Evolutionary conservation across 1,140 invertebrate species (phyloP).

Genomic region (Trichonephila clavata): DNA sequence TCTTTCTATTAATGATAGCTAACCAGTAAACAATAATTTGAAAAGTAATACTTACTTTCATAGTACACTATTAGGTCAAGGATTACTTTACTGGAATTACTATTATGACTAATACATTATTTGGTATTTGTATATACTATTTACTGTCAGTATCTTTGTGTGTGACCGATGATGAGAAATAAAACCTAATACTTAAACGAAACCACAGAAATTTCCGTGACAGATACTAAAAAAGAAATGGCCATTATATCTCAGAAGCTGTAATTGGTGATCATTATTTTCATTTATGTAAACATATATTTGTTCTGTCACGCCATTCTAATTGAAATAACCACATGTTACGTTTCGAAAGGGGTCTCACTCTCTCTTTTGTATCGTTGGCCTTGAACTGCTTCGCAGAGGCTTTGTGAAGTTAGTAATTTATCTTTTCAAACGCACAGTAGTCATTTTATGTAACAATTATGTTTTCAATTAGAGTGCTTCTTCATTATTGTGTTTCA

Average conservation of each 20-base stretch:
- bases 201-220: conserved; percentile 22
- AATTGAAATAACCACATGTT: background rate
- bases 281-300: conserved; percentile 24
- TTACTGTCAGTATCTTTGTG: background rate
- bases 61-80: background rate
- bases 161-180: background rate
- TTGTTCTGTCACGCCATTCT: conserved; percentile 18
- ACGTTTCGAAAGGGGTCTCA: background rate
- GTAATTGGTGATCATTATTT: conserved; percentile 20
- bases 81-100: background rate
- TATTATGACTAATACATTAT: background rate
- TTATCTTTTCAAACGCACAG: background rate
- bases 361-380: background rate
- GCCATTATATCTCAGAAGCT: background rate
- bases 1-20: too few relatives aligned
- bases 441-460: conserved; percentile 2
- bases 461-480: background rate
- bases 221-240: background rate
- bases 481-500: background rate
- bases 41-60: too few relatives aligned
- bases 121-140: background rate
- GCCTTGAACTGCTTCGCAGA: background rate
- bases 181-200: background rate
- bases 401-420: background rate
- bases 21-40: background rate